Conservation (phyloP, 1,140 invertebrate species). For the Drosophila pruinosa region DNA sequence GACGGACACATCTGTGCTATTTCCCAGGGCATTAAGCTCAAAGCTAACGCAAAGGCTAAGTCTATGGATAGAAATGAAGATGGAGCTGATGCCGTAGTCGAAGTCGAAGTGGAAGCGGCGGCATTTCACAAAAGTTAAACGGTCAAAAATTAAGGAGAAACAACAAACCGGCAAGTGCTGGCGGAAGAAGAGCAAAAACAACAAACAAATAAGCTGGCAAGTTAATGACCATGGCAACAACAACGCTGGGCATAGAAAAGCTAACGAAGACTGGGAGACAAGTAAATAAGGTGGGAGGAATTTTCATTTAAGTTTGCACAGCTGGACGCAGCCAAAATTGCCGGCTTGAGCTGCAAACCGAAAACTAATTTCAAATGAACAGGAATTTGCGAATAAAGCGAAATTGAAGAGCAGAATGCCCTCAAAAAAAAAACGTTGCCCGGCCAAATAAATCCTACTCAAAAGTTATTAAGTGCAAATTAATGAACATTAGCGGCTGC, state of each 20-base stretch:
- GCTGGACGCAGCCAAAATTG: conserved; percentile 43
- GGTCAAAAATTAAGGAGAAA: conserved; percentile 65
- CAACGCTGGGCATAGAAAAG: conserved; percentile 19
- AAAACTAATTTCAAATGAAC: conserved; percentile 68
- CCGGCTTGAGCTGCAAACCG: conserved; percentile 47
- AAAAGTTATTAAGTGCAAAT: conserved; percentile 80
- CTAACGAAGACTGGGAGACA: conserved; percentile 16
- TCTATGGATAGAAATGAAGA: conserved; percentile 4
- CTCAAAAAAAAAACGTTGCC: conserved; percentile 18
- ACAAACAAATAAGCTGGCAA: conserved; percentile 58
- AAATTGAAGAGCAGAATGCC: conserved; percentile 1
- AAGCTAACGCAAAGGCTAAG: conserved; percentile 21
- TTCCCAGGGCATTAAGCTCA: conserved; percentile 70
- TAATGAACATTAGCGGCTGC: conserved; percentile 74
- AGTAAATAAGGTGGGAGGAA: conserved; percentile 20
- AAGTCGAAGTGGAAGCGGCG: conserved; percentile 5
- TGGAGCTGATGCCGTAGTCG: not conserved
- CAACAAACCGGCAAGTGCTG: conserved; percentile 19
- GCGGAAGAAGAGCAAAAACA: conserved; percentile 5
- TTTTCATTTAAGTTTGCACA: conserved; percentile 13
- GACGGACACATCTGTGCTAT: conserved; percentile 57
- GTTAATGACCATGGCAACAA: conserved; percentile 67
- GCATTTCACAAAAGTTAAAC: conserved; percentile 67
- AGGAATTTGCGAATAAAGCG: conserved; percentile 45
- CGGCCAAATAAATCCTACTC: conserved; percentile 69